Percentiles rank a stretch among this genome's conserved stretches.
phyloP scores from a whole-genome alignment of 2,113 vertebrate genomes.

The Balaeniceps rex region DNA sequence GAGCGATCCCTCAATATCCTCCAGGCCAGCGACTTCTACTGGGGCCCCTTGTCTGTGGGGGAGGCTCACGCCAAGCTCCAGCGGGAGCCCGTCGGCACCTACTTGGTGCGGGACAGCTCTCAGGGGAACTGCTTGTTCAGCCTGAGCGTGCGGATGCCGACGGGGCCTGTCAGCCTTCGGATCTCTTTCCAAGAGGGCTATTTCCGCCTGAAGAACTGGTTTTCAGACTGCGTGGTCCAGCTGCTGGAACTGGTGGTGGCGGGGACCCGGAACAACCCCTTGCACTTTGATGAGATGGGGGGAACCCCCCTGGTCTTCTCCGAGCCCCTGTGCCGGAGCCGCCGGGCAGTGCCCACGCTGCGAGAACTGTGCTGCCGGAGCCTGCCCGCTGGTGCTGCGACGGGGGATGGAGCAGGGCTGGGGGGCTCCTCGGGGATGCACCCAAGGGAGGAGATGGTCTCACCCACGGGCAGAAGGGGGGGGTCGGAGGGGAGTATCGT shows the following conservation, averaged over 20 bases:
- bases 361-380: constrained; percentile 49
- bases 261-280: constrained; percentile 21
- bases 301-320: constrained; percentile 60
- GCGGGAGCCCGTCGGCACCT: constrained; percentile 60
- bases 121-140: constrained; percentile 68
- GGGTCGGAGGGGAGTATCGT: neutral
- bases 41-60: constrained; percentile 66
- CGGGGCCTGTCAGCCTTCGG: constrained; percentile 53
- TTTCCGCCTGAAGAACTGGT: constrained; percentile 65
- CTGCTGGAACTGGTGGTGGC: constrained; percentile 66
- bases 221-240: constrained; percentile 36
- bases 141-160: constrained; percentile 40
- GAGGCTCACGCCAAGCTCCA: constrained; percentile 68
- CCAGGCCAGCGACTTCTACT: constrained; percentile 71
- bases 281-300: constrained; percentile 65
- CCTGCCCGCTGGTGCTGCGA: neutral
- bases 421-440: neutral
- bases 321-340: constrained; percentile 57
- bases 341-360: constrained; percentile 19
- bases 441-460: neutral
- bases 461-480: neutral
- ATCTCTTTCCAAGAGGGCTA: constrained; percentile 65
- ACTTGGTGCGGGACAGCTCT: constrained; percentile 71
- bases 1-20: constrained; percentile 66
- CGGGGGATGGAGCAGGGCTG: neutral